Evolutionary conservation across 2,888 invertebrate genomes (phyloP).

Genomic region (Biston betularia): DNA sequence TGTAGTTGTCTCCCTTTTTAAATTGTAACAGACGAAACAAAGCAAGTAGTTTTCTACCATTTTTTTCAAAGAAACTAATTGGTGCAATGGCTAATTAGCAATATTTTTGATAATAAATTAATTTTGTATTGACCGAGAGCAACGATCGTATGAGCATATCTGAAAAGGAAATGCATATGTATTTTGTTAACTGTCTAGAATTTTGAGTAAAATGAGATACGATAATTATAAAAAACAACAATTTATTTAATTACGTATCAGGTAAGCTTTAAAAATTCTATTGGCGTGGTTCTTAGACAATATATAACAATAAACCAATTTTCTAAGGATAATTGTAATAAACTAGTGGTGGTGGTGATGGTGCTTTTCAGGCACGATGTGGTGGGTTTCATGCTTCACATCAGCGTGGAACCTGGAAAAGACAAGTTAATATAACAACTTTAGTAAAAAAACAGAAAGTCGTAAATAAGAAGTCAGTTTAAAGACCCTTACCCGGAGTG

Average conservation of each 20-base stretch:
- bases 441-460: neutral
- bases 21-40: too few relatives aligned
- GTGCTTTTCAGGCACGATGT: constrained; percentile 40
- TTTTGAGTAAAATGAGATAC: neutral
- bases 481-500: constrained; percentile 50
- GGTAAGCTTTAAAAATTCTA: neutral
- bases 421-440: neutral
- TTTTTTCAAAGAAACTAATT: too few relatives aligned
- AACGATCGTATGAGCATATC: too few relatives aligned
- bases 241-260: too few relatives aligned
- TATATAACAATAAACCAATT: neutral
- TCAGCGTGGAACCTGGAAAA: constrained; percentile 54
- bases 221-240: neutral
- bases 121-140: too few relatives aligned
- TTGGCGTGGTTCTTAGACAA: neutral
- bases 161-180: too few relatives aligned
- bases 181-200: too few relatives aligned
- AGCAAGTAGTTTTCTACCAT: too few relatives aligned
- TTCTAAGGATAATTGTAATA: neutral
- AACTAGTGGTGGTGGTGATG: constrained; percentile 28
- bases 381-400: constrained; percentile 52
- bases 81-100: too few relatives aligned
- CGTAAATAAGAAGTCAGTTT: neutral
- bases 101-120: too few relatives aligned
- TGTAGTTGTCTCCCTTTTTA: too few relatives aligned